Base-by-base conservation (phyloP, 2,888 invertebrate genomes). In the Cetonia aurata region DNA sequence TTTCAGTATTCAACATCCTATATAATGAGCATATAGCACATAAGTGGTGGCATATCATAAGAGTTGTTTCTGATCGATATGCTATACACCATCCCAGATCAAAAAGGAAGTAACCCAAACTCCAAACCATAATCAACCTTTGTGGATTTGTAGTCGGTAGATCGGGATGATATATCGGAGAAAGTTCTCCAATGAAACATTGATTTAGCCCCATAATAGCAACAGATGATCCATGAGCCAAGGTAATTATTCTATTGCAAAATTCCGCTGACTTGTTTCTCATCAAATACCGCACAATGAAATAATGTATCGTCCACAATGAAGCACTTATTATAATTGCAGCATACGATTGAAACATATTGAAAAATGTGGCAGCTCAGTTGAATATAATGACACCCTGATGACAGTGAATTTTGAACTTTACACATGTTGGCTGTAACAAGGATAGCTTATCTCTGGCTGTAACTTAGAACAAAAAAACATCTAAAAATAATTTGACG, bases 81-180 rank as follows among this genome's bases (percentile, higher is more conserved):
- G 85, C 76, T 12, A 88, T 75, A 77, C 88, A 88, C 90, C 90
- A 90, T 10, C 86, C 77, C 44, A 89, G 82, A 81, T 90, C 90
- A 76, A 88, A 88, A 0, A 89, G 84, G 79, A 90, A 90, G 82
- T 90, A 90, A 17, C 90, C 89, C 81, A 89, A 86, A 53, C 89
- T 89, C 82, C 86, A 85, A 0, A 86, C 77, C 85, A 90, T 0
- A 13, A 71, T 53, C 3, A 81, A 77, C n/a, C 75, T 75, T 70
- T 83, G 82, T 9, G 76, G 71, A 41, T 75, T 74, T 19, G 77
- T 79, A 0, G 81, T 79, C 6, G 73, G 73, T 78, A 80, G 80
- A 67, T 80, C 77, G 6, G 80, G 80, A 71, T 78, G 78, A 13
- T 79, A 77, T 71, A 82, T 80, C 2, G 81, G 80, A n/a, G 74